These are phyloP conservation scores for Aphyosemion australe DNA, from an alignment of 2,113 vertebrate genomes.

Conservation along the genomic window DNA sequence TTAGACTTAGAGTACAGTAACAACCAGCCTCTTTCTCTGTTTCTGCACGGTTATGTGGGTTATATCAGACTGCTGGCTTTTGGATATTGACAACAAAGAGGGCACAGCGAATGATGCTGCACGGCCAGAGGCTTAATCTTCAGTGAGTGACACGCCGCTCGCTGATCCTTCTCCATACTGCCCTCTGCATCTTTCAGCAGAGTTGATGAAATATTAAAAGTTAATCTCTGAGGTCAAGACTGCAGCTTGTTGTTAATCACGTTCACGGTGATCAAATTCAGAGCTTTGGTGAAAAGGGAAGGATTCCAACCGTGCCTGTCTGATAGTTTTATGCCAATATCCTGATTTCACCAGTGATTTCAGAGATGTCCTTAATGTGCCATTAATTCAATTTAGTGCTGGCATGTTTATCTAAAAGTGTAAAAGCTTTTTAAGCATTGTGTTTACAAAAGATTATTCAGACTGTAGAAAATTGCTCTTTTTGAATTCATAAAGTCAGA, in stretches of 20 bases:
- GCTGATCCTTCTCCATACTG: conserved; percentile 38
- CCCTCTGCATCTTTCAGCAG: conserved; percentile 35
- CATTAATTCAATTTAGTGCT: neutral
- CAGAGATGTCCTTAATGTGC: neutral
- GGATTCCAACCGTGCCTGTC: neutral
- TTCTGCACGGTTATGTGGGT: conserved; percentile 41
- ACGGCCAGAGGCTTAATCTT: conserved; percentile 31
- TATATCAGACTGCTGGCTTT: conserved; percentile 31
- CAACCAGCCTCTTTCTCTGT: conserved; percentile 38
- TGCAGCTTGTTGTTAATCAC: conserved; percentile 47
- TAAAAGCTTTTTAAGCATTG: too few relatives aligned
- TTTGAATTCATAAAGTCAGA: too few relatives aligned
- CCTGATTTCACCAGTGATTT: conserved; percentile 8
- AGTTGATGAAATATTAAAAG: conserved; percentile 58
- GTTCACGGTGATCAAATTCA: conserved; percentile 38
- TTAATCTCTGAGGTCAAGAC: conserved; percentile 44
- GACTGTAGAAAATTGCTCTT: too few relatives aligned
- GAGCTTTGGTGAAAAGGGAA: conserved; percentile 22
- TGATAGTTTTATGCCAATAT: conserved; percentile 1
- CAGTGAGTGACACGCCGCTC: conserved; percentile 14
- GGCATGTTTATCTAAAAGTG: neutral
- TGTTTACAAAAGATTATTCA: too few relatives aligned
- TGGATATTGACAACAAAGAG: conserved; percentile 33
- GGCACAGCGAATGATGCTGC: conserved; percentile 28
- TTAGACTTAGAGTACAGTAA: conserved; percentile 65